Evolutionary conservation across 2,888 invertebrate species (phyloP).

Genomic region (Rhagophthalmus giganteus): DNA sequence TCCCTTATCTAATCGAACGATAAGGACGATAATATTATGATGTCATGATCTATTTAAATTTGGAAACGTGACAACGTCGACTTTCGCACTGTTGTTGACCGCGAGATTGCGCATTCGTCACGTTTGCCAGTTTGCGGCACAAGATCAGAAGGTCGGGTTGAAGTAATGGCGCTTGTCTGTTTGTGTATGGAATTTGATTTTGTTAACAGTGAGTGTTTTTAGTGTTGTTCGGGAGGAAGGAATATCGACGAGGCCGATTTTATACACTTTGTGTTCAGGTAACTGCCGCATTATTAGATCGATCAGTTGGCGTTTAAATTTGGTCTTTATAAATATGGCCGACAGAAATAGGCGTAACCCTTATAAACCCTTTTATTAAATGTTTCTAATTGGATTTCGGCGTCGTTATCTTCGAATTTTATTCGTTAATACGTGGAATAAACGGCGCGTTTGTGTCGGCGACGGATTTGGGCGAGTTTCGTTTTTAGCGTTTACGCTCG

Average conservation of each 20-base stretch:
- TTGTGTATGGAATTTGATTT: slow-evolving; percentile 13
- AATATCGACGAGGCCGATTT: neutral
- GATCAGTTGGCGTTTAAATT: neutral
- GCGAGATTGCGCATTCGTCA: neutral
- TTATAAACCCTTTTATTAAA: neutral
- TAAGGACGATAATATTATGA: too few relatives aligned
- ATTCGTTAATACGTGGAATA: too few relatives aligned
- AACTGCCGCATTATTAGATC: neutral
- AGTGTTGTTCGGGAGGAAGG: slow-evolving; percentile 1
- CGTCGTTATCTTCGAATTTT: too few relatives aligned
- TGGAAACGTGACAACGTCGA: neutral
- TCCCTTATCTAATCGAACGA: too few relatives aligned
- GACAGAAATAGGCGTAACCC: slow-evolving; percentile 36
- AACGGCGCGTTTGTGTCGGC: too few relatives aligned
- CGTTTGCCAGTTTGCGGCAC: neutral
- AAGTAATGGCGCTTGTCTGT: slow-evolving; percentile 24
- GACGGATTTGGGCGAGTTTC: too few relatives aligned
- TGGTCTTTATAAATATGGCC: slow-evolving; percentile 29
- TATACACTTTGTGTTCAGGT: neutral
- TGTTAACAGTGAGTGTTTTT: slow-evolving; percentile 16
- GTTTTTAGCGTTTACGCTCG: too few relatives aligned
- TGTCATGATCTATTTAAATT: too few relatives aligned
- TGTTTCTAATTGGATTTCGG: neutral
- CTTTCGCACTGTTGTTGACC: neutral
- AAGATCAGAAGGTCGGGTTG: slow-evolving; percentile 6